A percentile compares a stretch with the other conserved stretches of the same genome.
These are phyloP conservation scores for Catagonus wagneri DNA, from an alignment of 2,113 vertebrate species.

Conservation along the genomic window DNA sequence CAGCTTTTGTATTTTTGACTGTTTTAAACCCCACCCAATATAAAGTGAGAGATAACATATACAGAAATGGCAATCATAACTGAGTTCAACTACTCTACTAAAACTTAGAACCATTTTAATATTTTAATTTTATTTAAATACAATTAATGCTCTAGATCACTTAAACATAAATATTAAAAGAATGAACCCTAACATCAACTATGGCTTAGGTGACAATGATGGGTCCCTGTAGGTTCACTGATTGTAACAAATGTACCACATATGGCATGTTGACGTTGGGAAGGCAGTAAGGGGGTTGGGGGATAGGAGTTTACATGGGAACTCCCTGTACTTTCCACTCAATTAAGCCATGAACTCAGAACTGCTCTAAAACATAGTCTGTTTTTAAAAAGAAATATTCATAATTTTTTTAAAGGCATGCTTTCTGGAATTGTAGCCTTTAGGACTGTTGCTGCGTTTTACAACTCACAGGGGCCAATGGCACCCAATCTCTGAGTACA, in stretches of 20 bases:
- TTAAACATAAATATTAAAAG: constrained; percentile 43
- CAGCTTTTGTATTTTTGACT: constrained; percentile 18
- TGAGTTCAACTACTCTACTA: neutral
- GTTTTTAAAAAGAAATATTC: neutral
- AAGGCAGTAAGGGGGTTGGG: rapidly evolving
- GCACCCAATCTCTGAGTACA: neutral
- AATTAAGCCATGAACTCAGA: neutral
- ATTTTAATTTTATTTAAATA: neutral
- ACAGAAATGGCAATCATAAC: neutral
- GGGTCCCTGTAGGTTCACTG: neutral
- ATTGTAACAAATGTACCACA: neutral
- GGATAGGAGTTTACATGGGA: neutral
- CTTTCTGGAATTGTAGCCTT: neutral
- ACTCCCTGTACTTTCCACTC: neutral
- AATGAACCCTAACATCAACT: neutral
- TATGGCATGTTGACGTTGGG: neutral
- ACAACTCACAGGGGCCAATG: neutral
- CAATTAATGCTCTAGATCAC: constrained; percentile 9
- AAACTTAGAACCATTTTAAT: neutral
- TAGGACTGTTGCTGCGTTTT: neutral
- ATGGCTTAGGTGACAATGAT: neutral
- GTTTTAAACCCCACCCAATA: neutral
- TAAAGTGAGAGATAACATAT: neutral
- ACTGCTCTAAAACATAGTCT: neutral
- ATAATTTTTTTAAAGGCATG: neutral